Conservation (phyloP, 1,140 invertebrate species). For the Agrilus planipennis region DNA sequence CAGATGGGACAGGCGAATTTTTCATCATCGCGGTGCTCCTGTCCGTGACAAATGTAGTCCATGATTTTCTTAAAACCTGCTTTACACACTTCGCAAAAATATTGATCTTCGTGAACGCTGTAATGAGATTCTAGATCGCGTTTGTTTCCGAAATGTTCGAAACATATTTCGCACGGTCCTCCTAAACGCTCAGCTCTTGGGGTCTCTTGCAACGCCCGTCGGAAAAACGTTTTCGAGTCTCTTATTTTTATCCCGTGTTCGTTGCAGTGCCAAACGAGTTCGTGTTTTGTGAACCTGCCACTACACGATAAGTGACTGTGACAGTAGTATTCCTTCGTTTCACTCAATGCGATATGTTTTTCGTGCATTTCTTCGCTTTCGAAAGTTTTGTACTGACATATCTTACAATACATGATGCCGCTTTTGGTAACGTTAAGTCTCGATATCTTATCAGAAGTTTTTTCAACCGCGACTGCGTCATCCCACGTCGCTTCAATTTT, state of each 20-base stretch:
- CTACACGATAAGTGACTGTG: not conserved
- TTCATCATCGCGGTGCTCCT: slow-evolving; percentile 36
- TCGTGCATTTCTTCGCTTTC: too few species aligned
- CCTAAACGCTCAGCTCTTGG: slow-evolving; percentile 1
- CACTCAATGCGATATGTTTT: too few species aligned
- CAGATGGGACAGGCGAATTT: slow-evolving; percentile 39
- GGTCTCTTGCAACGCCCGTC: not conserved
- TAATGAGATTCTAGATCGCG: slow-evolving; percentile 42
- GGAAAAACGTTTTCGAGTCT: not conserved
- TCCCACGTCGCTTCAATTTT: too few species aligned
- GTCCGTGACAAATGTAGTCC: slow-evolving; percentile 24
- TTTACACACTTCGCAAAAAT: slow-evolving; percentile 22
- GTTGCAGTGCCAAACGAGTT: not conserved
- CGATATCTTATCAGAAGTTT: too few species aligned
- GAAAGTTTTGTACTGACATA: too few species aligned
- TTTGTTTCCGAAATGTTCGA: slow-evolving; percentile 40
- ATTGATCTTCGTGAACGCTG: slow-evolving; percentile 36
- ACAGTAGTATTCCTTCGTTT: too few species aligned
- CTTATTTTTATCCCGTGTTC: not conserved
- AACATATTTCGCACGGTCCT: slow-evolving; percentile 37
- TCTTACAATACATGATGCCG: too few species aligned
- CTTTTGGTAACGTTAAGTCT: too few species aligned
- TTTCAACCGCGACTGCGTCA: too few species aligned
- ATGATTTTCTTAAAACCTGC: slow-evolving; percentile 19
- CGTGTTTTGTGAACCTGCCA: not conserved